A percentile compares a stretch with the other conserved stretches of the same genome.
Evolutionary conservation across 2,797 vertebrate species (phyloP).

Genomic region (Acanthurus leucopareius): DNA sequence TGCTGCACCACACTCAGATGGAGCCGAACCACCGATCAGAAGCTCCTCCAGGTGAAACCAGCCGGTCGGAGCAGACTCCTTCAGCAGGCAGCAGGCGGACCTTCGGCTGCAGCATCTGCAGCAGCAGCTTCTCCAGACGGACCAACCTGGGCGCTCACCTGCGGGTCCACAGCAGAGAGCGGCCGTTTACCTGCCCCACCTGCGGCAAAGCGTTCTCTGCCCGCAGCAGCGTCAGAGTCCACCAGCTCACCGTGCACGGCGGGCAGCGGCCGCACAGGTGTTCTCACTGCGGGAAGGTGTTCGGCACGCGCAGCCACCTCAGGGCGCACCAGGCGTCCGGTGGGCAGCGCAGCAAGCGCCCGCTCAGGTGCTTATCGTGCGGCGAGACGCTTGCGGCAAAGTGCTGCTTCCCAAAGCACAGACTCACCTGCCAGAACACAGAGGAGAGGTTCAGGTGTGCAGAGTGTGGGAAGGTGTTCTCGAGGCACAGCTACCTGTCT

Average conservation of each 20-base stretch:
- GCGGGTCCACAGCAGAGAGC: conserved; percentile 44
- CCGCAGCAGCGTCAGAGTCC: conserved; percentile 52
- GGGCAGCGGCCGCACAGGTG: conserved; percentile 45
- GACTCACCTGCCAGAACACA: conserved; percentile 6
- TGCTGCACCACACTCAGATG: neutral
- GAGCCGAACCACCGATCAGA: conserved; percentile 24
- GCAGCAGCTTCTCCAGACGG: conserved; percentile 39
- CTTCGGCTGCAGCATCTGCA: conserved; percentile 50
- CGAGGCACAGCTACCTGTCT: conserved; percentile 30
- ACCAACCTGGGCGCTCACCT: conserved; percentile 56
- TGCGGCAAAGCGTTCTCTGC: conserved; percentile 53
- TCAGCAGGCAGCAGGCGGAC: neutral
- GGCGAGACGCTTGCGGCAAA: conserved; percentile 13
- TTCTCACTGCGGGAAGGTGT: conserved; percentile 54
- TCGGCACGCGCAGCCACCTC: conserved; percentile 55
- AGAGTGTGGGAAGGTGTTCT: conserved; percentile 56
- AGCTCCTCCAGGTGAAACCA: accelerated
- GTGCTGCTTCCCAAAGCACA: conserved; percentile 51
- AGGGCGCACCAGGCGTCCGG: conserved; percentile 38
- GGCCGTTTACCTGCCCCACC: conserved; percentile 49
- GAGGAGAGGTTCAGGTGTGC: conserved; percentile 6
- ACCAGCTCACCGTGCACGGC: conserved; percentile 49
- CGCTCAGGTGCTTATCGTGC: conserved; percentile 12
- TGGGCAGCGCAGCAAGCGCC: neutral
- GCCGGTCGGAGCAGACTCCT: conserved; percentile 6